Conservation (phyloP, 2,888 invertebrate genomes). For the Tetramorium bicarinatum region DNA sequence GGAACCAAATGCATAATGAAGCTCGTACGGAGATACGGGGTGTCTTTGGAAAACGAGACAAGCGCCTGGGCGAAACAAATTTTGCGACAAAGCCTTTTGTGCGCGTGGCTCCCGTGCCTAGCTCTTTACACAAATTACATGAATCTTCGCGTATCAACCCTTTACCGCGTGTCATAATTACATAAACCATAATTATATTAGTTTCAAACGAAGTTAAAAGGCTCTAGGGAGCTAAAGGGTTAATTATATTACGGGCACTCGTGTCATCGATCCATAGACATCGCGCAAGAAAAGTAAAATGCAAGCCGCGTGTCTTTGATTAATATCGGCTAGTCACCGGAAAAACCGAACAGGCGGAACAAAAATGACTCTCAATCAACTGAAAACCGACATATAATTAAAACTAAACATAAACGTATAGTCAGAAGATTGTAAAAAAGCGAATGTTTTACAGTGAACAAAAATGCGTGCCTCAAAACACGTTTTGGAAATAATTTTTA, state of each 20-base stretch:
- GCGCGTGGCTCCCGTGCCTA: neutral
- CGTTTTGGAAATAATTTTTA: constrained; percentile 32
- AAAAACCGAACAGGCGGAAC: neutral
- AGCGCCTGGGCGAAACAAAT: constrained; percentile 43
- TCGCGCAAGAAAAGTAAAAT: constrained; percentile 35
- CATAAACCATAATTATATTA: constrained; percentile 39
- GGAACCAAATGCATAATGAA: constrained; percentile 67
- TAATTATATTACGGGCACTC: constrained; percentile 45
- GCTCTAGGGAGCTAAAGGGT: constrained; percentile 20
- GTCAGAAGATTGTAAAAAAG: constrained; percentile 31
- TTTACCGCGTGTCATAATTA: constrained; percentile 23
- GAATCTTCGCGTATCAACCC: constrained; percentile 31
- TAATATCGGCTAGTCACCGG: neutral
- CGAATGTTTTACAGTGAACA: neutral
- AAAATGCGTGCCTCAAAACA: neutral
- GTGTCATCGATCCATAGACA: constrained; percentile 47
- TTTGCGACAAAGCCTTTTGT: constrained; percentile 35
- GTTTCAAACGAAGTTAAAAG: constrained; percentile 31
- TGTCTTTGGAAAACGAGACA: constrained; percentile 56
- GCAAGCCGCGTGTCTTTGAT: constrained; percentile 12
- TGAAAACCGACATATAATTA: constrained; percentile 38
- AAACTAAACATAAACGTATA: constrained; percentile 14
- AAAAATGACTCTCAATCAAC: constrained; percentile 55
- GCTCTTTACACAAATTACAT: constrained; percentile 38
- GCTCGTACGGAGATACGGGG: constrained; percentile 52